A percentile compares a stretch with the other conserved stretches of the same genome.
Conservation (phyloP, 1,140 invertebrate genomes). For the Frieseomelitta varia region DNA sequence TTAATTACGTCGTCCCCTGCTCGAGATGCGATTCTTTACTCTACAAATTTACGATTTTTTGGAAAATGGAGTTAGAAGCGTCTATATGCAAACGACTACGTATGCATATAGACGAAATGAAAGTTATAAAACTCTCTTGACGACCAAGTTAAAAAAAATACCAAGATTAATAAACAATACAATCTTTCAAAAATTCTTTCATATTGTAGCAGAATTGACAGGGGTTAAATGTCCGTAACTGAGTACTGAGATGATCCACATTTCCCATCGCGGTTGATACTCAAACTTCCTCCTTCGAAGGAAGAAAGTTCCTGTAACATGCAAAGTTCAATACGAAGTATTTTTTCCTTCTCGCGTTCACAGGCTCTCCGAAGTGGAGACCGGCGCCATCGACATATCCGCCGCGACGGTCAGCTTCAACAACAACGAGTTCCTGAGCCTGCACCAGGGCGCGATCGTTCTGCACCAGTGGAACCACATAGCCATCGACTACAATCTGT, state of each 20-base stretch:
- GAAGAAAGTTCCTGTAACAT: not conserved
- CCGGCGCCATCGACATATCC: constrained; percentile 85
- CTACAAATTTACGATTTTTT: no score
- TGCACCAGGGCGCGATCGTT: constrained; percentile 83
- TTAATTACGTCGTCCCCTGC: not conserved
- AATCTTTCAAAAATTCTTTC: no score
- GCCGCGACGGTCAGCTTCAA: constrained; percentile 84
- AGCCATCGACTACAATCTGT: constrained; percentile 85
- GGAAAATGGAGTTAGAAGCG: no score
- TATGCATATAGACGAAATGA: no score
- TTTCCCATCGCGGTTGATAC: not conserved
- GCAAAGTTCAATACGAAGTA: not conserved
- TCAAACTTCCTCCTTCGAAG: not conserved
- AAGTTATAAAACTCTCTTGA: no score
- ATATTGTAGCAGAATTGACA: no score
- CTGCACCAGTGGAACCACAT: constrained; percentile 86
- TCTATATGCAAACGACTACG: no score
- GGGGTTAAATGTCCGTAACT: not conserved
- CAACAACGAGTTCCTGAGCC: constrained; percentile 84
- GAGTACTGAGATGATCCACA: no score
- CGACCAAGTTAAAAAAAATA: no score
- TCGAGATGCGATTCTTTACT: not conserved
- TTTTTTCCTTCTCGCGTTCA: constrained; percentile 64
- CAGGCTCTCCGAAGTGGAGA: constrained; percentile 85
- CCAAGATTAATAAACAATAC: no score